Percentiles rank a stretch among this genome's conserved stretches.
Conservation (phyloP, 2,113 vertebrate species). For the Austrofundulus limnaeus region DNA sequence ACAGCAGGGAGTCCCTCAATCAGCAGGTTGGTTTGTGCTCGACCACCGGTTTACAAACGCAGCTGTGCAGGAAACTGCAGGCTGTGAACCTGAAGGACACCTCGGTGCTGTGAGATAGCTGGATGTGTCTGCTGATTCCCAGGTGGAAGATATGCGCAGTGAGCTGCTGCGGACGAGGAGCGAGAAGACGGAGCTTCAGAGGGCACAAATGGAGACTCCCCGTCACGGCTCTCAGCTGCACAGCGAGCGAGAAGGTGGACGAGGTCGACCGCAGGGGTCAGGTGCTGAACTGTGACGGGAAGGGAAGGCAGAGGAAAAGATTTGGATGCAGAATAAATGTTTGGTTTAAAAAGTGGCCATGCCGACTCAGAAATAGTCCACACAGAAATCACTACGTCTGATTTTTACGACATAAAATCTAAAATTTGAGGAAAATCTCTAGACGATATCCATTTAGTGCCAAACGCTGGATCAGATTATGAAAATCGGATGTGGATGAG, state of each 20-base stretch:
- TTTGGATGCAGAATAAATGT: conserved; percentile 1
- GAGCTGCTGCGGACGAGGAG: conserved; percentile 84
- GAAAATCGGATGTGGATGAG: not conserved
- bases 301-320: not conserved
- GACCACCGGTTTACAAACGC: conserved; percentile 14
- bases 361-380: not conserved
- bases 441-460: not conserved
- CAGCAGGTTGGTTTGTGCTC: conserved; percentile 81
- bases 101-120: conserved; percentile 2
- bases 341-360: conserved; percentile 8
- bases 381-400: not conserved
- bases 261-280: conserved; percentile 71
- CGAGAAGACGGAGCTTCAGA: conserved; percentile 79
- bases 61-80: conserved; percentile 6
- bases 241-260: conserved; percentile 70
- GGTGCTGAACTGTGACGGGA: conserved; percentile 27
- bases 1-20: conserved; percentile 83
- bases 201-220: conserved; percentile 72
- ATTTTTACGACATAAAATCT: not conserved
- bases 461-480: conserved; percentile 1
- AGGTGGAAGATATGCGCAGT: conserved; percentile 87
- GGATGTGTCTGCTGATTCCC: conserved; percentile 12
- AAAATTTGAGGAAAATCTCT: not conserved
- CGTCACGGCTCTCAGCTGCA: conserved; percentile 62
- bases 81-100: not conserved